Base-by-base conservation (phyloP, 1,140 invertebrate genomes). In the Thaumatotibia leucotreta region DNA sequence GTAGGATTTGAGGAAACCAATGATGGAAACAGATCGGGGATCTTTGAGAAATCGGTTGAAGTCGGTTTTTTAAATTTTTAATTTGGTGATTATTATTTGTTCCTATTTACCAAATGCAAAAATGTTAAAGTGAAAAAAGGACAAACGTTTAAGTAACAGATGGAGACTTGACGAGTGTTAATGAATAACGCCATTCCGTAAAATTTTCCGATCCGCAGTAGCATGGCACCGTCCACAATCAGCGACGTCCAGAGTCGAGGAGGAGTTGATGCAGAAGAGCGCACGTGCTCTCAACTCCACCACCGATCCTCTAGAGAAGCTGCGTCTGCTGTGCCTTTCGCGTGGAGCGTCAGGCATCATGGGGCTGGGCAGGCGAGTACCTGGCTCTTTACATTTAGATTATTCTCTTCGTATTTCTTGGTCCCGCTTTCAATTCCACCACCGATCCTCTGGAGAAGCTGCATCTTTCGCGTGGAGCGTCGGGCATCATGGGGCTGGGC, bases 331-430 rank as follows among this genome's bases (percentile, higher is more conserved):
- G 22, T 98, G 97, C 89, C 86, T 99, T 11, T 92, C 96, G 1
- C 92, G 97, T 67, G 98, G 98, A 58, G 95, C 97, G 17, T 94
- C 93, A 67, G 98, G 98, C 31, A 98, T 99, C 74, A 92, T 98
- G 73, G 97, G 96, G 0, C 86, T 99, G 39, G 96, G 95, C 76
- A 96, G 95, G 97, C 97, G 91, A 32, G 61, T 45, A 45, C 6
- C 27, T n/a, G n/a, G n/a, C n/a, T n/a, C n/a, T n/a, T n/a, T n/a
- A n/a, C n/a, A n/a, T 62, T 0, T 10, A 17, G 17, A 10, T 11
- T 32, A 29, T 29, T 27, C 14, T 24, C 11, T 14, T 17, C 17
- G 29, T 9, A 31, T 62, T 4, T 11, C 50, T 1, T 8, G 11
- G 11, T 20, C 32, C 31, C 31, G 92, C 93, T 17, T 83, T 93